Evolutionary conservation across 2,888 invertebrate genomes (phyloP).

Genomic region (Cynaeus angustus): DNA sequence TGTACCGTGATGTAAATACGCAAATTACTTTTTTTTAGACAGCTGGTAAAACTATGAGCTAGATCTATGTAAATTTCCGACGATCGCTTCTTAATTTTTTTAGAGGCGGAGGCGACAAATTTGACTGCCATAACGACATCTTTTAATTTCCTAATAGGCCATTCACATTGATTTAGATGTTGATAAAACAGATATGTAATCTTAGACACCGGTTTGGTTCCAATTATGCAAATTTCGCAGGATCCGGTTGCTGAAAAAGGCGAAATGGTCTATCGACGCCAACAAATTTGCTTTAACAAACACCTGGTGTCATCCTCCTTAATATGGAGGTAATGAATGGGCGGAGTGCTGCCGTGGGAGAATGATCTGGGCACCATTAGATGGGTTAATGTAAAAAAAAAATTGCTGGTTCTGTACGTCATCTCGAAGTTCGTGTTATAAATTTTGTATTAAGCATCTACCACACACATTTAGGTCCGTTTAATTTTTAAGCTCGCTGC

Average conservation of each 20-base stretch:
- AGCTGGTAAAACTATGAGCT: no score
- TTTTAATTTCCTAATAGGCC: slow-evolving; percentile 7
- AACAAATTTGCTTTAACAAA: slow-evolving; percentile 11
- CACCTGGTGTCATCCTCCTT: slow-evolving; percentile 18
- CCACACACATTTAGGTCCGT: slow-evolving; percentile 7
- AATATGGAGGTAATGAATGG: slow-evolving; percentile 10
- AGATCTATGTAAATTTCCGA: no score
- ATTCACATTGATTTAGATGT: slow-evolving; percentile 6
- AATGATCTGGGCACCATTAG: not conserved
- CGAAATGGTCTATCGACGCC: slow-evolving; percentile 4
- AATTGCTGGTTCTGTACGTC: not conserved
- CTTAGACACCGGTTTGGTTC: slow-evolving; percentile 8
- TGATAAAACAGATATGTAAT: slow-evolving; percentile 13
- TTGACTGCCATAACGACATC: not conserved
- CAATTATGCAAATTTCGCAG: slow-evolving; percentile 13
- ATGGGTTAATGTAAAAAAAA: slow-evolving; percentile 1
- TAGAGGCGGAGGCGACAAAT: slow-evolving; percentile 1
- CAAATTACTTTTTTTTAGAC: no score
- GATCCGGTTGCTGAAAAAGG: slow-evolving; percentile 17
- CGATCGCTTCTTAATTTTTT: no score
- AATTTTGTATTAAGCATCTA: slow-evolving; percentile 2
- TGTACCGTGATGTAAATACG: no score
- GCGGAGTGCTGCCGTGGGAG: not conserved
- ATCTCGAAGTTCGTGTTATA: not conserved
- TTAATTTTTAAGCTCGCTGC: not conserved